phyloP scores from a whole-genome alignment of 1,140 invertebrate species.

The Muscidifurax raptorellus region DNA sequence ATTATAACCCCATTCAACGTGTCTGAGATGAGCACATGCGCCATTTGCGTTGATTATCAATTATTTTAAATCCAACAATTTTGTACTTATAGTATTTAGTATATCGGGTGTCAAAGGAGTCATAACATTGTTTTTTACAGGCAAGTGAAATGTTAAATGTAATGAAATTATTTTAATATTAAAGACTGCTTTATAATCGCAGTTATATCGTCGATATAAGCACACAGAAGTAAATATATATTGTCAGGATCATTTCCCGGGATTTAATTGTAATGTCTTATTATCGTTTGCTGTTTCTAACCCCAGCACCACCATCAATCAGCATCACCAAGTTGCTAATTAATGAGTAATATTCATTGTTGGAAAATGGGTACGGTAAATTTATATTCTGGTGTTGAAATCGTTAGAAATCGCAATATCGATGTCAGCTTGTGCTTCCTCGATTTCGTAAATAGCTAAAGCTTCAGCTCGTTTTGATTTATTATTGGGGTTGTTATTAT shows the following conservation, averaged over 20 bases:
- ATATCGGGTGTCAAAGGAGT: neutral
- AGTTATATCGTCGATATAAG: constrained; percentile 65
- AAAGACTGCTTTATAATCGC: constrained; percentile 66
- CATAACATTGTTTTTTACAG: constrained; percentile 49
- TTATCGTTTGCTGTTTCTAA: constrained; percentile 57
- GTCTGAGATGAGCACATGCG: constrained; percentile 8
- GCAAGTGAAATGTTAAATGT: constrained; percentile 62
- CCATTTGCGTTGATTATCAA: constrained; percentile 64
- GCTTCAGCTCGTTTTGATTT: neutral
- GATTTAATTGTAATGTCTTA: constrained; percentile 44
- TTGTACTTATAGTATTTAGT: constrained; percentile 13
- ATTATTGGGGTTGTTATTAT: no score
- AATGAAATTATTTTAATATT: constrained; percentile 58
- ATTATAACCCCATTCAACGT: constrained; percentile 3
- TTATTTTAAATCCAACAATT: constrained; percentile 57
- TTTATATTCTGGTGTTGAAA: neutral
- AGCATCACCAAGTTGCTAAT: constrained; percentile 30
- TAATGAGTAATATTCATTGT: constrained; percentile 14
- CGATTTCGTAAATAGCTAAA: constrained; percentile 9
- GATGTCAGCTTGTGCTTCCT: neutral
- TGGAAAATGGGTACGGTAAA: neutral
- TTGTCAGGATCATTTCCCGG: constrained; percentile 13
- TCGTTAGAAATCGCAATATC: neutral
- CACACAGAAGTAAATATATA: constrained; percentile 45
- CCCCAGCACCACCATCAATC: constrained; percentile 51